Base-by-base conservation (phyloP, 2,113 vertebrate genomes). In the Paradoxurus hermaphroditus region DNA sequence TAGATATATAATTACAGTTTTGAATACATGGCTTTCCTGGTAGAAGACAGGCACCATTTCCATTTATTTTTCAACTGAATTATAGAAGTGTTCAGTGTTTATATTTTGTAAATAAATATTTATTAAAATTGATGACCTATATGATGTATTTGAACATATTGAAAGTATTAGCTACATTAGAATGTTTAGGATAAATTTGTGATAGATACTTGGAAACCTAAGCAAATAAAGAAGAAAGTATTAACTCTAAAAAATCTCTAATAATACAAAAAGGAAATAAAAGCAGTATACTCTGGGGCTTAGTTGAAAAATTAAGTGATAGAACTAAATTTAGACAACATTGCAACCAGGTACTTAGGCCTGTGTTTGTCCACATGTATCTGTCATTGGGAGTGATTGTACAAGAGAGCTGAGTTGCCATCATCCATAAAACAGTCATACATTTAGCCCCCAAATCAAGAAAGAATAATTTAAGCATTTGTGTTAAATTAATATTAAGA, bases 261-360 rank as follows among this genome's bases (percentile, higher is more conserved):
- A 7, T 21, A 44, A 39, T 14, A 46, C 2, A 6, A 12, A 79
- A 65, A 31, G 23, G 31, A 63, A 82, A 19, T 36, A 13, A 4
- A 23, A 75, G 6, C 5, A 12, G 5, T 25, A 27, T 29, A 44
- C 1, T 68, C 4, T n/a, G 11, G 6, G 13, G 4, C 29, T 91
- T 18, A 27, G n/a, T 31, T 77, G 29, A 65, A 92, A 77, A 62
- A 19, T 68, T 21, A 68, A 15, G 18, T 56, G 1, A 39, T 91
- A 14, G 13, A 27, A n/a, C 25, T 63, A 46, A 62, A 27, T 92
- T 63, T 11, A 21, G 9, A n/a, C 5, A 31, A 27, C 13, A 62
- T n/a, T 53, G n/a, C 21, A 49, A 2, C 3, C 49, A 27, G 3
- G 0, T 29, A 1, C 44, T 9, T 19, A 7, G 56, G 1, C 46